A percentile compares a stretch with the other conserved stretches of the same genome.
Evolutionary conservation across 2,888 invertebrate species (phyloP).

Genomic region (Crioceris asparagi): DNA sequence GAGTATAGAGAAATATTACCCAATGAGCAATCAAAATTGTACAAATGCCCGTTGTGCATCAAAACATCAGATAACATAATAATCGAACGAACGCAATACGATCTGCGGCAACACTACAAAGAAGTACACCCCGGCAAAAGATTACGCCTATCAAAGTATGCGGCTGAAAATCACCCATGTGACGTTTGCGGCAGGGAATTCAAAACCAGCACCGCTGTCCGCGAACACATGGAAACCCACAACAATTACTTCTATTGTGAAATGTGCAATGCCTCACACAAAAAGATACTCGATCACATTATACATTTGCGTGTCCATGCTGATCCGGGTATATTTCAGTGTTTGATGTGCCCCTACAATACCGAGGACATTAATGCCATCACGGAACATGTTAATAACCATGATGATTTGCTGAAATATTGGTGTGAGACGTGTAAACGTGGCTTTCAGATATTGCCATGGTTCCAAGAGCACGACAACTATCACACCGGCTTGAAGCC

Average conservation of each 20-base stretch:
- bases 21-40: conserved; percentile 13
- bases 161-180: conserved; percentile 26
- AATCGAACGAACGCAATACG: conserved; percentile 22
- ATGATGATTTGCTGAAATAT: conserved; percentile 38
- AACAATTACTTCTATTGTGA: conserved; percentile 35
- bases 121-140: conserved; percentile 26
- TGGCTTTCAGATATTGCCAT: conserved; percentile 44
- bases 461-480: conserved; percentile 48
- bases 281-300: conserved; percentile 33
- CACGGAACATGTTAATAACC: conserved; percentile 31
- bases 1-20: conserved; percentile 16
- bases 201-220: conserved; percentile 27
- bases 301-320: conserved; percentile 33
- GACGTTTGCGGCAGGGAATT: conserved; percentile 35
- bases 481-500: conserved; percentile 46
- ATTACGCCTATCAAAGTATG: conserved; percentile 23
- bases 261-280: conserved; percentile 32
- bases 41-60: conserved; percentile 27
- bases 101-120: conserved; percentile 28
- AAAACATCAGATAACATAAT: conserved; percentile 25
- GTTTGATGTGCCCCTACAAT: conserved; percentile 33
- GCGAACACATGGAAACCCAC: conserved; percentile 35
- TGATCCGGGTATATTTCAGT: conserved; percentile 30
- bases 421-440: conserved; percentile 45
- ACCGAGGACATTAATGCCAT: conserved; percentile 31